A percentile compares a stretch with the other conserved stretches of the same genome.
Conservation (phyloP, 2,888 invertebrate genomes). For the Mechanitis mazaeus region DNA sequence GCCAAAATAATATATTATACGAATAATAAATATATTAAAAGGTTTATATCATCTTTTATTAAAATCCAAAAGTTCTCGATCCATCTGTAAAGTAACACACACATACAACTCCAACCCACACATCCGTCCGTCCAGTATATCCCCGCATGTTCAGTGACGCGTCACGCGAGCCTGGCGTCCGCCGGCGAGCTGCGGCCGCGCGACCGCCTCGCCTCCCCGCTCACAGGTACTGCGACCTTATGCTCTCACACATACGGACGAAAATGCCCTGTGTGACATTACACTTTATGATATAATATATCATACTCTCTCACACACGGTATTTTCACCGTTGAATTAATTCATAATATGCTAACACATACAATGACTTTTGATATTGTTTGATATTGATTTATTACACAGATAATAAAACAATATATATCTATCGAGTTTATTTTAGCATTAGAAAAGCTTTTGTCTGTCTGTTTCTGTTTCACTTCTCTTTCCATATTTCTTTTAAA, state of each 20-base stretch:
- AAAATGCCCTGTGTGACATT: no score
- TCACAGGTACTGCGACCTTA: slow-evolving; percentile 48
- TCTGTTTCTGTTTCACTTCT: slow-evolving; percentile 40
- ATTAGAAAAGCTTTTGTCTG: slow-evolving; percentile 57
- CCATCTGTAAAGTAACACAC: slow-evolving; percentile 4
- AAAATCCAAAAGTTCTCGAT: neutral
- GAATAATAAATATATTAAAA: slow-evolving; percentile 33
- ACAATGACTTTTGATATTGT: no score
- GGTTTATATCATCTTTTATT: slow-evolving; percentile 2
- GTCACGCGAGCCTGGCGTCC: slow-evolving; percentile 65
- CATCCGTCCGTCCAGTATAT: slow-evolving; percentile 28
- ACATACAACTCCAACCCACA: slow-evolving; percentile 8
- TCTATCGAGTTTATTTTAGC: slow-evolving; percentile 18
- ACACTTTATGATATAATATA: no score
- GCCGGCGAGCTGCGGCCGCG: slow-evolving; percentile 55
- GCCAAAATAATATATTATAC: slow-evolving; percentile 21
- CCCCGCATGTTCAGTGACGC: slow-evolving; percentile 70
- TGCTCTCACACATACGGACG: neutral
- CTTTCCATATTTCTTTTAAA: slow-evolving; percentile 26
- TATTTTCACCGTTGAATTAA: no score
- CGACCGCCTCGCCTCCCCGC: slow-evolving; percentile 46
- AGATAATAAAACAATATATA: neutral
- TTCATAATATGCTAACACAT: no score
- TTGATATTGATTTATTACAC: no score
- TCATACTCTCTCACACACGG: no score